phyloP scores from a whole-genome alignment of 2,888 invertebrate genomes.

The Protodeltote pygarga region DNA sequence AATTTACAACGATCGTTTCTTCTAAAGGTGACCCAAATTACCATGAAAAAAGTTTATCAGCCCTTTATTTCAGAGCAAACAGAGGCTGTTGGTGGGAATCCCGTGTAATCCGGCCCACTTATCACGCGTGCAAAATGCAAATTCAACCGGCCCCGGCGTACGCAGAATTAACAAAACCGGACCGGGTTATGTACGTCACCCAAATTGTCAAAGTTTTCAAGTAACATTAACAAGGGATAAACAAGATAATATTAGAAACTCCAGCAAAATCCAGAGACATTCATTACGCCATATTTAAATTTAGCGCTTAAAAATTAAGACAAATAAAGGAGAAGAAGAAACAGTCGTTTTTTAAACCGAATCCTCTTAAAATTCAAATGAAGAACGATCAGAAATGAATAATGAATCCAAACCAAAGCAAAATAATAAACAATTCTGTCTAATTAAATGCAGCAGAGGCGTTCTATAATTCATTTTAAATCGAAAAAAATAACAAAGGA shows the following conservation, averaged over 20 bases:
- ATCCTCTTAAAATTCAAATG: conserved; percentile 45
- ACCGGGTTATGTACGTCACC: conserved; percentile 71
- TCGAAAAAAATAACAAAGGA: conserved; percentile 54
- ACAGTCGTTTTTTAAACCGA: conserved; percentile 16
- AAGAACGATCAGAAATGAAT: conserved; percentile 44
- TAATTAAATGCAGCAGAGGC: conserved; percentile 49
- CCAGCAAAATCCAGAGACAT: conserved; percentile 41
- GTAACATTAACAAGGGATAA: conserved; percentile 73
- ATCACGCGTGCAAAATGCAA: conserved; percentile 87
- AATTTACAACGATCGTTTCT: conserved; percentile 83
- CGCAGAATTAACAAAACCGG: conserved; percentile 81
- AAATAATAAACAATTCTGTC: conserved; percentile 47
- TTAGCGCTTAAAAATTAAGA: conserved; percentile 17
- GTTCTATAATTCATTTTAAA: conserved; percentile 49
- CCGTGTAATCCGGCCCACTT: conserved; percentile 85
- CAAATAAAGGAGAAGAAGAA: conserved; percentile 30
- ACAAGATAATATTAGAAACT: conserved; percentile 67
- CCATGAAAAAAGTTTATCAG: conserved; percentile 85
- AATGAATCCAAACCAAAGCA: conserved; percentile 43
- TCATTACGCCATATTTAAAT: conserved; percentile 35
- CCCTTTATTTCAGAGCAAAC: conserved; percentile 86
- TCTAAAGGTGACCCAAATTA: conserved; percentile 86
- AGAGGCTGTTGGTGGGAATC: conserved; percentile 84
- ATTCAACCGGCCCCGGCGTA: conserved; percentile 73
- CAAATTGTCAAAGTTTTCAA: conserved; percentile 81